A percentile compares a stretch with the other conserved stretches of the same genome.
Evolutionary conservation across 2,113 vertebrate genomes (phyloP).

Genomic region (Chunga burmeisteri): DNA sequence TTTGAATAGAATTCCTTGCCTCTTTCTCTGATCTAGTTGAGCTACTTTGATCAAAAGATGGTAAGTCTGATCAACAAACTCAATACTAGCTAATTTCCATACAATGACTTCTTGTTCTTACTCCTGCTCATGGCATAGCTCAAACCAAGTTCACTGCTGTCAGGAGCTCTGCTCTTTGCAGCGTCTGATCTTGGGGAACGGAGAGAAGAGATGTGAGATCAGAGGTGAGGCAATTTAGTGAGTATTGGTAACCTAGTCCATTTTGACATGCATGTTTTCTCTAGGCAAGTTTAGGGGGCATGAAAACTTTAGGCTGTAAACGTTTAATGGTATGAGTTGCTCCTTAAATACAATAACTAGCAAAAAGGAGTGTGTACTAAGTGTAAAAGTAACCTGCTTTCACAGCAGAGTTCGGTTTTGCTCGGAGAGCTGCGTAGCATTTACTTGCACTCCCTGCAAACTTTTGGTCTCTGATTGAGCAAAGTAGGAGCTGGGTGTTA

Average conservation of each 20-base stretch:
- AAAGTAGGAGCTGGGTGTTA: conserved; percentile 9
- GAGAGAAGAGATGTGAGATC: not conserved
- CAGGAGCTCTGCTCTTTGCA: not conserved
- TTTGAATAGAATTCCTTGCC: conserved; percentile 54
- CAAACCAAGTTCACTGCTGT: not conserved
- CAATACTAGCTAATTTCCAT: not conserved
- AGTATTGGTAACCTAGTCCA: not conserved
- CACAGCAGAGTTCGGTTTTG: not conserved
- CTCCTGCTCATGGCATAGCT: not conserved
- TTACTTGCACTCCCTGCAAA: conserved; percentile 68
- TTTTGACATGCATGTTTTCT: not conserved
- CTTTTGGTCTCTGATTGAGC: conserved; percentile 50
- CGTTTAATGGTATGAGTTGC: conserved; percentile 42
- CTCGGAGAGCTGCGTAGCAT: not conserved
- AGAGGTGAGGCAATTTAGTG: not conserved
- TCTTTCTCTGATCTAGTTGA: conserved; percentile 22
- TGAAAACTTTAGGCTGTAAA: not conserved
- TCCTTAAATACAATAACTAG: conserved; percentile 24
- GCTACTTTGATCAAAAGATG: conserved; percentile 27
- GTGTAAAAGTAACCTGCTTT: conserved; percentile 9
- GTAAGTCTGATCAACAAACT: conserved; percentile 32
- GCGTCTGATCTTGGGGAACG: not conserved
- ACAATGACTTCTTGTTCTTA: not conserved
- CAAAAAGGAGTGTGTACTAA: not conserved
- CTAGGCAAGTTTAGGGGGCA: conserved; percentile 24